Evolutionary conservation across 2,797 vertebrate species (phyloP).

Genomic region (Cichlasoma orientale): DNA sequence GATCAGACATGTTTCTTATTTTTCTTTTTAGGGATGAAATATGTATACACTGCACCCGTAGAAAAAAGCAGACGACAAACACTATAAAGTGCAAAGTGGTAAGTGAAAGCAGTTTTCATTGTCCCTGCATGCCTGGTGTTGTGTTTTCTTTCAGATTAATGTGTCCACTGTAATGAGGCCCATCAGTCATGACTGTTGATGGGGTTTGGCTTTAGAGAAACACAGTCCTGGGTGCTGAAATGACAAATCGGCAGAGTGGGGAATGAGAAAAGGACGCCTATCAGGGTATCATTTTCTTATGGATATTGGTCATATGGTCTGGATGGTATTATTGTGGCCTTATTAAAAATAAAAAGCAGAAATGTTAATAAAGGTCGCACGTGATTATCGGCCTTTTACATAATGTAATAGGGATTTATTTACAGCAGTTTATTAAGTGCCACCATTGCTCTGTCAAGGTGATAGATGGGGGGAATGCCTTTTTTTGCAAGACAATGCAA

Average conservation of each 20-base stretch:
- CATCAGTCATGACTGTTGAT: constrained; percentile 36
- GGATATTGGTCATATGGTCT: not conserved
- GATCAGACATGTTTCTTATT: constrained; percentile 17
- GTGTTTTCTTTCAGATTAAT: constrained; percentile 36
- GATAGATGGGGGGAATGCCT: not conserved
- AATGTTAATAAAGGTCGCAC: not conserved
- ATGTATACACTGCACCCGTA: constrained; percentile 76
- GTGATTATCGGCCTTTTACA: not conserved
- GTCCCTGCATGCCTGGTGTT: constrained; percentile 62
- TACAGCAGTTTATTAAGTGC: not conserved
- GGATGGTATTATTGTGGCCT: constrained; percentile 1
- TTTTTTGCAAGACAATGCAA: not conserved
- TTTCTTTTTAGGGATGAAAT: constrained; percentile 76
- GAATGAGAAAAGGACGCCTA: not conserved
- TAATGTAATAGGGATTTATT: not conserved
- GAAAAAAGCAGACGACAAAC: constrained; percentile 64
- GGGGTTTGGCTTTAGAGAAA: constrained; percentile 27
- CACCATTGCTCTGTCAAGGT: not conserved
- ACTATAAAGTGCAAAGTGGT: constrained; percentile 78
- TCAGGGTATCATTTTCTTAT: not conserved
- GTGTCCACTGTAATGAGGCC: constrained; percentile 39
- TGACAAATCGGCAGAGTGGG: constrained; percentile 24
- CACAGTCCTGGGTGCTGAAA: constrained; percentile 23
- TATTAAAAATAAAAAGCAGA: not conserved
- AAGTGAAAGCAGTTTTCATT: constrained; percentile 69